These are phyloP conservation scores for Mylabris sibirica DNA, from an alignment of 2,888 invertebrate species.

Conservation along the genomic window DNA sequence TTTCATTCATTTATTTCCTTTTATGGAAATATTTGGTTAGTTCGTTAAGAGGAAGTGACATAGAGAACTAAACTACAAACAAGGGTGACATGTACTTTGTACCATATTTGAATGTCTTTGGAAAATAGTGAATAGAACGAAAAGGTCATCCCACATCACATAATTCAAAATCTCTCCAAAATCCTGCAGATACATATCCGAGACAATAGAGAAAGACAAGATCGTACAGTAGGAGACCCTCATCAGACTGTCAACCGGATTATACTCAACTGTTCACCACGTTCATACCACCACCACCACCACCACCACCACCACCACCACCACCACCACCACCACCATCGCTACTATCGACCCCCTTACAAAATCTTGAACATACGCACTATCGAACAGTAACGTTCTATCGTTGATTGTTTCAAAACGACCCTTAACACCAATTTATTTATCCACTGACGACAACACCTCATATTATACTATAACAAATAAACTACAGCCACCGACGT, in stretches of 20 bases:
- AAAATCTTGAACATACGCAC: slow-evolving; percentile 27
- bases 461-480: slow-evolving; percentile 19
- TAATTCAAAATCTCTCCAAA: slow-evolving; percentile 37
- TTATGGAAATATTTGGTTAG: background rate
- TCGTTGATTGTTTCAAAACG: slow-evolving; percentile 33
- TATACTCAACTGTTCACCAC: slow-evolving; percentile 31
- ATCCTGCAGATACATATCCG: slow-evolving; percentile 36
- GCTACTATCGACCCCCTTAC: too few species aligned
- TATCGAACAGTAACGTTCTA: slow-evolving; percentile 34
- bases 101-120: slow-evolving; percentile 33
- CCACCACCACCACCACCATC: too few species aligned
- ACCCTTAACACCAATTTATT: slow-evolving; percentile 33
- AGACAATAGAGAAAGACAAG: slow-evolving; percentile 37
- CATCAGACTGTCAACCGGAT: slow-evolving; percentile 36
- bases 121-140: slow-evolving; percentile 31
- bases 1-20: background rate
- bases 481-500: background rate
- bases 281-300: slow-evolving; percentile 17
- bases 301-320: too few species aligned
- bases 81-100: slow-evolving; percentile 26
- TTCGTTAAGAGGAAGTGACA: background rate
- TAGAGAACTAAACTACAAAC: slow-evolving; percentile 20
- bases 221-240: slow-evolving; percentile 33
- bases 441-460: slow-evolving; percentile 27
- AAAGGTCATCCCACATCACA: slow-evolving; percentile 36